A percentile compares a stretch with the other conserved stretches of the same genome.
These are phyloP conservation scores for Crotalus tigris DNA, from an alignment of 2,113 vertebrate genomes.

Conservation along the genomic window DNA sequence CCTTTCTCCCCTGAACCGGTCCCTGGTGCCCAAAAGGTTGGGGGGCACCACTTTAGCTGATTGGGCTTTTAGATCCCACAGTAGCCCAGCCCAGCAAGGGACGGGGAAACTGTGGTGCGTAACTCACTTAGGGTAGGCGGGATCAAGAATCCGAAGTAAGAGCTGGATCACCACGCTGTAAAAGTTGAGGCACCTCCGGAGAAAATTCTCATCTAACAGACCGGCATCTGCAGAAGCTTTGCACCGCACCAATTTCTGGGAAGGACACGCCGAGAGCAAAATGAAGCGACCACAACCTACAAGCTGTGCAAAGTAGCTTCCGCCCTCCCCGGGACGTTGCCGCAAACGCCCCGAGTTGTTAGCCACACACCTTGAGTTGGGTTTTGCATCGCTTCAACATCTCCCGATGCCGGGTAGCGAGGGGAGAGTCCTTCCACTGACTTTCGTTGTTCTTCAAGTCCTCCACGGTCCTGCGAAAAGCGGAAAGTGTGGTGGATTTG, in stretches of 20 bases:
- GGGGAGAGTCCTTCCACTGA: constrained; percentile 96
- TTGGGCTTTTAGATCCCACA: not conserved
- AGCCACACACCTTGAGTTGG: constrained; percentile 90
- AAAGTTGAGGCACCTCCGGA: constrained; percentile 95
- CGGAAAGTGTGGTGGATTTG: not conserved
- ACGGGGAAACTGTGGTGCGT: too few species aligned
- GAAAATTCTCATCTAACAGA: constrained; percentile 93
- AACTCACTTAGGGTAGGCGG: constrained; percentile 91
- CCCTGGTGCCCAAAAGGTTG: not conserved
- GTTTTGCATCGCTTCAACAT: constrained; percentile 99
- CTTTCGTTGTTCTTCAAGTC: constrained; percentile 97
- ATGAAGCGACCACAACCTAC: constrained; percentile 9
- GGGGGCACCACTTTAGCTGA: not conserved
- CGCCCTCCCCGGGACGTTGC: not conserved
- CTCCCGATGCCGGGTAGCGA: constrained; percentile 91
- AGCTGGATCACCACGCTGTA: constrained; percentile 98
- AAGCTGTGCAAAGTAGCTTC: not conserved
- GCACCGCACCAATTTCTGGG: constrained; percentile 97
- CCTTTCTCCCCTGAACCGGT: not conserved
- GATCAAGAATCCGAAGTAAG: constrained; percentile 91
- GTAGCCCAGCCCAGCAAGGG: not conserved
- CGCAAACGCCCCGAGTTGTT: fast-evolving
- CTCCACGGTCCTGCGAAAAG: constrained; percentile 86
- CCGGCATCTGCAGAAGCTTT: constrained; percentile 97
- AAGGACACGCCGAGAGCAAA: not conserved